Conservation (phyloP, 2,888 invertebrate genomes). For the Nysson spinosus region DNA sequence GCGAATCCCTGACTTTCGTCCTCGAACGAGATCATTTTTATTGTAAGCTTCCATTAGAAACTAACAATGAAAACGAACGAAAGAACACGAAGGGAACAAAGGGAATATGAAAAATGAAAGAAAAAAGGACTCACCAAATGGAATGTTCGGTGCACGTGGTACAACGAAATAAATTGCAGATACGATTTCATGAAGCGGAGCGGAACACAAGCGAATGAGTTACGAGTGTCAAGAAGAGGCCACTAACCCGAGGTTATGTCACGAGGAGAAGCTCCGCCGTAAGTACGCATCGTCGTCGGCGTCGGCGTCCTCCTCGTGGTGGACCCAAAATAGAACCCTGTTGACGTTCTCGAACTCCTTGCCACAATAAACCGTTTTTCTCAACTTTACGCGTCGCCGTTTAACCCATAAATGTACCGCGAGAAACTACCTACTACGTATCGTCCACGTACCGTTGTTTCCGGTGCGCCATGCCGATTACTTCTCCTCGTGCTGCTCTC, state of each 20-base stretch:
- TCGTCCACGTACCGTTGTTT: constrained; percentile 6
- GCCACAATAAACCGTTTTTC: constrained; percentile 54
- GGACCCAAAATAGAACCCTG: constrained; percentile 67
- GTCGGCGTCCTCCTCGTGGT: constrained; percentile 55
- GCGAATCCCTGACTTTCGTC: too few species aligned
- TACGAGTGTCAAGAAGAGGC: constrained; percentile 64
- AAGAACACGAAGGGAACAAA: background rate
- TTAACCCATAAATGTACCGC: constrained; percentile 42
- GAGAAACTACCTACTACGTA: too few species aligned
- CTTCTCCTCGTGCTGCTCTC: constrained; percentile 3
- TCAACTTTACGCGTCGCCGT: constrained; percentile 33
- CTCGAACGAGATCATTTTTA: too few species aligned
- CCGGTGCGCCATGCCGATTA: constrained; percentile 11
- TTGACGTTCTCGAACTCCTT: constrained; percentile 49
- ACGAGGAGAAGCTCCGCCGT: constrained; percentile 57
- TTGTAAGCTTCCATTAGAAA: too few species aligned
- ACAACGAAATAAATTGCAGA: constrained; percentile 23
- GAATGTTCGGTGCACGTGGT: constrained; percentile 33
- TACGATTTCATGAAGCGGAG: constrained; percentile 8
- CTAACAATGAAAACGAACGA: too few species aligned
- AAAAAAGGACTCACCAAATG: background rate
- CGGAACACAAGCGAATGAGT: constrained; percentile 45
- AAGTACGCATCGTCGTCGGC: constrained; percentile 53
- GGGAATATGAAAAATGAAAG: background rate
- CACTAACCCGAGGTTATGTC: constrained; percentile 72